These are phyloP conservation scores for Mallateleia sp. DNA, from an alignment of 2,888 invertebrate genomes.

Conservation along the genomic window DNA sequence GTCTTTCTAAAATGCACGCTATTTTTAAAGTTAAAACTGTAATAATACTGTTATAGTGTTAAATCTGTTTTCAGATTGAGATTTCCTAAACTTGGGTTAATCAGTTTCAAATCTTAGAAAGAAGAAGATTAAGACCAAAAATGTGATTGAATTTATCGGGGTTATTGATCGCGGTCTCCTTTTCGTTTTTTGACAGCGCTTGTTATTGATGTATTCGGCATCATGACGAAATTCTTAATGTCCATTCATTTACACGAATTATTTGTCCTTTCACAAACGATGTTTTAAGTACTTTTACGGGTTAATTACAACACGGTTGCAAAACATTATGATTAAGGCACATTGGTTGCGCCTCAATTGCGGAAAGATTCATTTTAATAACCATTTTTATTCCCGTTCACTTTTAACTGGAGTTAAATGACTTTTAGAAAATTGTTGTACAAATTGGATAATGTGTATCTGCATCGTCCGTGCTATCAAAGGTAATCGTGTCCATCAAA, in stretches of 20 bases:
- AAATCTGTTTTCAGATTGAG: too few relatives aligned
- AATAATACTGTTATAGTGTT: too few relatives aligned
- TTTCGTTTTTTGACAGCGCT: conserved; percentile 11
- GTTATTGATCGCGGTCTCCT: conserved; percentile 49
- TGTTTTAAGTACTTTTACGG: conserved; percentile 25
- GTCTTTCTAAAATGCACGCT: too few relatives aligned
- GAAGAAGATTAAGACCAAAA: too few relatives aligned
- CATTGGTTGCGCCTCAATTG: conserved; percentile 36
- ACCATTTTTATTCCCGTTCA: conserved; percentile 37
- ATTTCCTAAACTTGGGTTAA: too few relatives aligned
- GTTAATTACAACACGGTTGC: conserved; percentile 52
- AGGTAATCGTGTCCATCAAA: too few relatives aligned
- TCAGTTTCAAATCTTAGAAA: too few relatives aligned
- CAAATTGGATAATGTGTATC: too few relatives aligned
- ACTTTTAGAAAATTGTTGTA: too few relatives aligned
- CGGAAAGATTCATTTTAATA: conserved; percentile 60
- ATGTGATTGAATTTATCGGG: conserved; percentile 7
- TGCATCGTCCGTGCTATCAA: too few relatives aligned
- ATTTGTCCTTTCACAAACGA: conserved; percentile 52
- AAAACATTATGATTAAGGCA: conserved; percentile 22
- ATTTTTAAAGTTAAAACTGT: too few relatives aligned
- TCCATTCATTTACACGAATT: conserved; percentile 28
- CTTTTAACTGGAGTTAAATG: too few relatives aligned
- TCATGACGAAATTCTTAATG: conserved; percentile 23
- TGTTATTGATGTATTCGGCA: conserved; percentile 28